Percentiles rank a stretch among this genome's conserved stretches.
phyloP scores from a whole-genome alignment of 2,888 invertebrate species.

The Odontocerum albicorne region DNA sequence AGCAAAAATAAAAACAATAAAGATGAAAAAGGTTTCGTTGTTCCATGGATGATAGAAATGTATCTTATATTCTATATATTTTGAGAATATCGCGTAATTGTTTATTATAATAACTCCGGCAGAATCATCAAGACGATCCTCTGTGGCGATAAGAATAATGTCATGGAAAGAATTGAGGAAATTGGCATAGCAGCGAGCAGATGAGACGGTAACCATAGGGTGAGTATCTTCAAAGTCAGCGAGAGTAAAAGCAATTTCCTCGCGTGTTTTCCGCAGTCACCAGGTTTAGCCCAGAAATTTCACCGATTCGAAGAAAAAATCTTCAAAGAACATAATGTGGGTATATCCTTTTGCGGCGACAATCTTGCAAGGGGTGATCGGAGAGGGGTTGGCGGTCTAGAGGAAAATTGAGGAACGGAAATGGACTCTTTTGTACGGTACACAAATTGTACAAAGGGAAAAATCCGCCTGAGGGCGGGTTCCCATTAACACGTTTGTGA shows the following conservation, averaged over 20 bases:
- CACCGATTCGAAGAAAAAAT: slow-evolving; percentile 27
- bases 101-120: too few species aligned
- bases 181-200: too few species aligned
- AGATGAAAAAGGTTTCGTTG: too few species aligned
- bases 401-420: slow-evolving; percentile 34
- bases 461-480: slow-evolving; percentile 21
- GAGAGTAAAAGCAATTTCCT: slow-evolving; percentile 32
- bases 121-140: too few species aligned
- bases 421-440: slow-evolving; percentile 33
- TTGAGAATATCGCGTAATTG: too few species aligned
- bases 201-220: too few species aligned
- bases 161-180: too few species aligned
- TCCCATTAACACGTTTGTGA: slow-evolving; percentile 4
- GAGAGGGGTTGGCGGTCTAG: slow-evolving; percentile 25
- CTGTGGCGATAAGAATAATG: too few species aligned
- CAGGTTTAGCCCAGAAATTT: slow-evolving; percentile 10
- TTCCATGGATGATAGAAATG: too few species aligned
- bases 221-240: too few species aligned
- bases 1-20: too few species aligned
- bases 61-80: too few species aligned
- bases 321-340: slow-evolving; percentile 29
- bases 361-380: slow-evolving; percentile 18
- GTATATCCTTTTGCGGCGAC: slow-evolving; percentile 31
- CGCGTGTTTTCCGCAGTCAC: slow-evolving; percentile 18
- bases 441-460: slow-evolving; percentile 35